Evolutionary conservation across 2,113 vertebrate genomes (phyloP), one percentile per base, ranked within the genome.

Genomic region (Suncus etruscus): DNA sequence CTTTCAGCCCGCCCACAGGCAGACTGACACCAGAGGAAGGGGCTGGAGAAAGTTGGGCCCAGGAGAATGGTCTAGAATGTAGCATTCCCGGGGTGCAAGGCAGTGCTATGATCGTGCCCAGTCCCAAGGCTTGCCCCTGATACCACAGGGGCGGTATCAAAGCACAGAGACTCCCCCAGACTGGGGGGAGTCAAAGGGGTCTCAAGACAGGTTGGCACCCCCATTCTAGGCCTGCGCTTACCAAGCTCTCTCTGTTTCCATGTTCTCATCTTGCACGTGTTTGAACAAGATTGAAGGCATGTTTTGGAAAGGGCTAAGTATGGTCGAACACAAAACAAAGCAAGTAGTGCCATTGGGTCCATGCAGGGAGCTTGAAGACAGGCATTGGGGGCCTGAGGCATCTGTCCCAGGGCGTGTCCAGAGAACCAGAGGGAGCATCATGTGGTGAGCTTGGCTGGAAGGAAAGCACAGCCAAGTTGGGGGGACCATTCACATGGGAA

Each of bases 181-280:
- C 48, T 4, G 2, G 0, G 51, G n/a, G 68, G 27, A 6, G n/a
- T 39, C 39, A 39, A 39, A 39, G 0, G 24, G 32, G 75, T 1
- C 78, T 50, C 11, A 88, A 72, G 32, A 1, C n/a, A 1, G 18
- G 29, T 11, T 29, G 11, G 32, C 51, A 18, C 0, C 88, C 85
- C 86, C 47, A 48, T 47, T 31, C 90, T 50, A 61, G 80, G 3
- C 65, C 65, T 66, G 25, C 11, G 24, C 22, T 9, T 27, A 20
- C 65, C 20, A 24, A 1, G 24, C 1, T 29, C 20, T 66, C 63
- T 27, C 24, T 27, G 11, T 69, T 80, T 54, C 69, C 50, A 0
- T 32, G 86, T 78, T 80, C 91, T 79, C 68, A 2, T 54, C 92
- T 66, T 93, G 86, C 94, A 72, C 92, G 95, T 90, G 90, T 84